Base-by-base conservation (phyloP, 2,888 invertebrate species). In the Gryllus longicercus region DNA sequence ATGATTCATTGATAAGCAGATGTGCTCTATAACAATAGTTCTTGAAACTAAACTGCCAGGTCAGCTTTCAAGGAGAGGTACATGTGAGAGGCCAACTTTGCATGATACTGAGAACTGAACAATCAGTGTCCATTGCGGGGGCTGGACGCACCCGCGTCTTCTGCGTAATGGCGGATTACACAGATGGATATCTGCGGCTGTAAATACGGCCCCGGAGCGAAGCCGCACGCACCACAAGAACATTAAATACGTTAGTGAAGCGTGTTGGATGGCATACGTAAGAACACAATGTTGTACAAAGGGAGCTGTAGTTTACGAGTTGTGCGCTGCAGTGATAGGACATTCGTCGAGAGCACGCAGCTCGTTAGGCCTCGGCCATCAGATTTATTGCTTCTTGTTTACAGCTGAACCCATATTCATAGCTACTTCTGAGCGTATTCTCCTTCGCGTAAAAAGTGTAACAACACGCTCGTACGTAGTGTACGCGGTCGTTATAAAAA, bases 261-360 rank as follows among this genome's bases (percentile, higher is more conserved):
- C 63, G 63, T 63, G 63, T 63, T 63, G 63, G 63, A 63, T 14
- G 63, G 63, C 63, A 63, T 63, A 63, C 63, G 63, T 63, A 63
- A 63, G 63, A 63, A 63, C 63, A 16, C 63, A 63, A 16, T 63
- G 63, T 63, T 63, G 63, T 63, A 63, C 63, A 63, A n/a, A 63
- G 63, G 63, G 63, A 63, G 63, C 63, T 63, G 63, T 63, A 63
- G 63, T 63, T 63, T 63, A 63, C 63, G 63, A 63, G 63, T 63
- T 63, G 63, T 63, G 63, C 63, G 10, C 63, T n/a, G 63, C 63
- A 63, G 63, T 63, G 63, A 63, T 63, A 63, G 63, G 63, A 63
- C 63, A 63, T 63, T 63, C n/a, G 38, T 38, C 38, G 38, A 38
- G 38, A 38, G 38, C 38, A 38, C 38, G 38, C 38, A 38, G 63